Evolutionary conservation across 2,888 invertebrate species (phyloP), one percentile per base, ranked within the genome.

Genomic region (Chloromyia formosa): DNA sequence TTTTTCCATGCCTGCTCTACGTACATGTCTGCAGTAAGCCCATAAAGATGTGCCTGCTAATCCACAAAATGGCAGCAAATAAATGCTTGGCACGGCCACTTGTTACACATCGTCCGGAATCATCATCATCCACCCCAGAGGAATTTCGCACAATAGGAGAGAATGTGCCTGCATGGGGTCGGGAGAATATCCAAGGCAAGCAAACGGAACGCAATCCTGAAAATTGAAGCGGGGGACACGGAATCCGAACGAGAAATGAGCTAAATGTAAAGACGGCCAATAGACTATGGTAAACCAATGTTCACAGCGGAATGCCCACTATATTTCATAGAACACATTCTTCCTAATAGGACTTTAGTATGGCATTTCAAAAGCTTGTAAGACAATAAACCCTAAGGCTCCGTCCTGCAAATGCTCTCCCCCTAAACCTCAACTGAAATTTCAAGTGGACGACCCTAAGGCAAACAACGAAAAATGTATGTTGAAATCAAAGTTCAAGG

Each of bases 1-100:
- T 18, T 10, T n/a, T 16, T n/a, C 2, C 61, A 7, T 10, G 14
- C 10, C n/a, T 27, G 61, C n/a, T 42, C 16, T 22, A n/a, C n/a
- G n/a, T n/a, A n/a, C n/a, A n/a, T n/a, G n/a, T n/a, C 16, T 42
- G 18, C 20, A 16, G 5, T 20, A 54, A 54, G 53, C 49, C 35
- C 49, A 53, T 64, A 64, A 74, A 74, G 62, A 45, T 64, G 35
- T 64, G 73, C 53, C 23, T 40, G 54, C 73, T 74, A 74, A 74
- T 74, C 73, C 73, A 54, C 35, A 64, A 74, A 74, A 74, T 64
- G 73, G 73, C 62, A 74, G 73, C 54, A 74, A 64, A 74, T 74
- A 64, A 74, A 64, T 64, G 73, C 73, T 74, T 64, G 73, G 45
- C 58, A 42, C 71, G 4, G 27, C 58, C 62, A 74, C 73, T 74